Percentiles rank a stretch among this genome's conserved stretches.
These are phyloP conservation scores for Congeria kusceri DNA, from an alignment of 2,888 invertebrate species.

Conservation along the genomic window DNA sequence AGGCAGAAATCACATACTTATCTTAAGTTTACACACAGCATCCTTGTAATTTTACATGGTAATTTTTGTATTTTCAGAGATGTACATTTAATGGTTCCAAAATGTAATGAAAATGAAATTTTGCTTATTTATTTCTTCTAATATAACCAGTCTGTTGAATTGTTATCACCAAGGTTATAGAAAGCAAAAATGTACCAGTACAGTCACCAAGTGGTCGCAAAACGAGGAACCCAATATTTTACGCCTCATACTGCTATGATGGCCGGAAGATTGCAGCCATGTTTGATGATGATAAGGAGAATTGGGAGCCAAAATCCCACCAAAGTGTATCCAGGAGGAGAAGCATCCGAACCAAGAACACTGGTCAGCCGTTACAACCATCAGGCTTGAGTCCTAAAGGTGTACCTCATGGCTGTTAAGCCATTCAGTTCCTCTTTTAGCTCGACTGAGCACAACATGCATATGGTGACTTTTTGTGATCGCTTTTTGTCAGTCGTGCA, in stretches of 20 bases:
- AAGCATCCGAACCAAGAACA: background rate
- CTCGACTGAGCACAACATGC: no score
- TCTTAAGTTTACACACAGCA: no score
- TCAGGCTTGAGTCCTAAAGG: background rate
- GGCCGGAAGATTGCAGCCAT: slow-evolving; percentile 41
- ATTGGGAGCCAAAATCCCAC: background rate
- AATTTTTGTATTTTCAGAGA: no score
- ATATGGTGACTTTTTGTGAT: no score
- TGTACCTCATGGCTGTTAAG: no score
- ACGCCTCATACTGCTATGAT: slow-evolving; percentile 37
- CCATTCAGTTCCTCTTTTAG: no score
- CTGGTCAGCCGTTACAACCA: background rate
- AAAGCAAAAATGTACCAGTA: slow-evolving; percentile 13
- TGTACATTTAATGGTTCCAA: no score
- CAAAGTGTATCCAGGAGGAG: background rate
- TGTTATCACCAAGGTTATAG: slow-evolving; percentile 19
- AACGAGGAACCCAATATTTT: slow-evolving; percentile 30
- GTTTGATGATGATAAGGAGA: slow-evolving; percentile 53
- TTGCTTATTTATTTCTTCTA: no score
- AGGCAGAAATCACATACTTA: no score
- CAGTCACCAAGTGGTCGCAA: slow-evolving; percentile 28
- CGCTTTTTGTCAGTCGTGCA: no score
- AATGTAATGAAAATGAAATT: no score
- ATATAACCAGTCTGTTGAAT: background rate
- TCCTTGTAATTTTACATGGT: no score